Evolutionary conservation across 92 coral and sea anemone species (phyloP).

Genomic region (Epizoanthus ramosus): DNA sequence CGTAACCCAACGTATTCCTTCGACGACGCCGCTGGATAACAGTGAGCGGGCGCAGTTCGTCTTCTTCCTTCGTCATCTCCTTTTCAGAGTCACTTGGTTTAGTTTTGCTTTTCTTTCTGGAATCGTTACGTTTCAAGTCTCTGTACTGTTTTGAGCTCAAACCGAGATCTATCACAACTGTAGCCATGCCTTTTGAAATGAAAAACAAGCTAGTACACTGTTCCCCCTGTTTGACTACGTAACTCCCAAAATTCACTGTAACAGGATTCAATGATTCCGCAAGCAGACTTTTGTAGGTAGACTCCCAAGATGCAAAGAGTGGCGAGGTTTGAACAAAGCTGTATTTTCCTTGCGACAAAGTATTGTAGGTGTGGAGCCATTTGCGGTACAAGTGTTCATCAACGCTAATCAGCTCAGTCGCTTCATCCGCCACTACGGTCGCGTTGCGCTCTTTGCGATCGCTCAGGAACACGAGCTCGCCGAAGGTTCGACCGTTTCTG

Average conservation of each 20-base stretch:
- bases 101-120: not conserved
- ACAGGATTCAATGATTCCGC: slow-evolving; percentile 83
- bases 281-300: slow-evolving; percentile 65
- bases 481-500: slow-evolving; percentile 84
- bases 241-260: slow-evolving; percentile 72
- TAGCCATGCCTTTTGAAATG: slow-evolving; percentile 85
- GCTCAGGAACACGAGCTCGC: slow-evolving; percentile 82
- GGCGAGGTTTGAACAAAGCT: slow-evolving; percentile 75
- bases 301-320: slow-evolving; percentile 75
- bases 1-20: slow-evolving; percentile 75
- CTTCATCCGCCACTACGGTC: slow-evolving; percentile 88
- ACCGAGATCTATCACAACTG: slow-evolving; percentile 72
- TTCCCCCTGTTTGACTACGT: slow-evolving; percentile 76
- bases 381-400: slow-evolving; percentile 63
- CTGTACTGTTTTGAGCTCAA: slow-evolving; percentile 73
- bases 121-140: slow-evolving; percentile 45
- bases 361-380: slow-evolving; percentile 55
- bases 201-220: slow-evolving; percentile 75
- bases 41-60: slow-evolving; percentile 63
- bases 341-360: slow-evolving; percentile 78
- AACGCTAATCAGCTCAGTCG: slow-evolving; percentile 66
- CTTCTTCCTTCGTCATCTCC: slow-evolving; percentile 33
- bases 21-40: slow-evolving; percentile 87
- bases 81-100: slow-evolving; percentile 1
- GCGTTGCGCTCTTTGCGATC: slow-evolving; percentile 88